Percentiles rank a stretch among this genome's conserved stretches.
Conservation (phyloP, 2,797 vertebrate genomes). For the Myripristis jacobus region DNA sequence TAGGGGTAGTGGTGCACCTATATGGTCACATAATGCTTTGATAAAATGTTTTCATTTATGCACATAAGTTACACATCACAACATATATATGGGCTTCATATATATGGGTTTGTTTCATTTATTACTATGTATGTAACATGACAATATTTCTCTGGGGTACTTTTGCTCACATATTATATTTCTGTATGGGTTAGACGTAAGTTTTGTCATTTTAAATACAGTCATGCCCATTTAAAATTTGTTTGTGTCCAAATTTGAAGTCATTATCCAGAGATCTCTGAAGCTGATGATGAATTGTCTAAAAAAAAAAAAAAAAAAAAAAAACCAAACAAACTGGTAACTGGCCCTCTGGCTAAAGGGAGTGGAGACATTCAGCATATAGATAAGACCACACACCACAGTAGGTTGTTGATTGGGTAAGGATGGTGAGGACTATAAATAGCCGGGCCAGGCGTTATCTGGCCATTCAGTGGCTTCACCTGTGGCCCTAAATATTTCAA, state of each 20-base stretch:
- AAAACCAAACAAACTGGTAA: not conserved
- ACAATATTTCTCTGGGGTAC: no score
- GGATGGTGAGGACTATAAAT: constrained; percentile 37
- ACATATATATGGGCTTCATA: no score
- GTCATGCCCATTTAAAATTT: not conserved
- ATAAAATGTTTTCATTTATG: no score
- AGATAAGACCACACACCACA: constrained; percentile 37
- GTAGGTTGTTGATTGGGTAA: constrained; percentile 28
- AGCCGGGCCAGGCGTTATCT: constrained; percentile 30
- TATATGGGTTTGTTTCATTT: no score
- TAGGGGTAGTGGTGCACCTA: no score
- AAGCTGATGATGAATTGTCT: constrained; percentile 8
- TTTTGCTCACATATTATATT: no score
- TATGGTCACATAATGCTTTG: no score
- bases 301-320: no score
- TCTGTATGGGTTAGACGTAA: no score
- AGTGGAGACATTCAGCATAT: not conserved
- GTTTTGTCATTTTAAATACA: no score
- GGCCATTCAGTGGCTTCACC: constrained; percentile 49
- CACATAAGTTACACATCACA: no score
- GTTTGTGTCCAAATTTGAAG: not conserved
- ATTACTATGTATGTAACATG: no score
- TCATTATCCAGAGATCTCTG: not conserved
- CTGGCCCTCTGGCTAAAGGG: not conserved
- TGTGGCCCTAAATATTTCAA: constrained; percentile 73